Evolutionary conservation across 2,113 vertebrate species (phyloP).

Genomic region (Phylloscopus trochiloides): DNA sequence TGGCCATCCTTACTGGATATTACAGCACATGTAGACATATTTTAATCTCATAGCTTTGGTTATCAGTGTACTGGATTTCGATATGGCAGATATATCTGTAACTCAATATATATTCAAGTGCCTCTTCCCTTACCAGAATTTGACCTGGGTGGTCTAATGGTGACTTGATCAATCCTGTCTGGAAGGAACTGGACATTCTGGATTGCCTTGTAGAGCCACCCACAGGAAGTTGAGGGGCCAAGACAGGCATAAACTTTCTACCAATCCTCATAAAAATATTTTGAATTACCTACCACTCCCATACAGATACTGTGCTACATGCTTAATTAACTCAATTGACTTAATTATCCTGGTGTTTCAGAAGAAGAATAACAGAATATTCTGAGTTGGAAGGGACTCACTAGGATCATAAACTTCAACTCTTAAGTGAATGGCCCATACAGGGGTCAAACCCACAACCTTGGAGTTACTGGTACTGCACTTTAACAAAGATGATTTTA

Average conservation of each 20-base stretch:
- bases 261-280: background rate
- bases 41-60: background rate
- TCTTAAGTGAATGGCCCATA: background rate
- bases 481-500: background rate
- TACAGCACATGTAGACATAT: rapidly evolving
- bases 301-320: background rate
- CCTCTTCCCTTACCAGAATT: background rate
- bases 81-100: background rate
- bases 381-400: background rate
- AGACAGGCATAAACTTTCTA: background rate
- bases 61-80: rapidly evolving
- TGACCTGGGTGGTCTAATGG: background rate
- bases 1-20: background rate
- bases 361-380: background rate
- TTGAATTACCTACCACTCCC: background rate
- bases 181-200: background rate
- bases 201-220: background rate
- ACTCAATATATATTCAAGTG: too few species aligned
- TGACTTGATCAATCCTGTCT: background rate
- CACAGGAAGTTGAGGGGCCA: background rate
- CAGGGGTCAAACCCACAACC: background rate
- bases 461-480: rapidly evolving
- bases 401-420: background rate
- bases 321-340: background rate
- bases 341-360: background rate